Evolutionary conservation across 2,113 vertebrate species (phyloP).

Genomic region (Canis aureus): DNA sequence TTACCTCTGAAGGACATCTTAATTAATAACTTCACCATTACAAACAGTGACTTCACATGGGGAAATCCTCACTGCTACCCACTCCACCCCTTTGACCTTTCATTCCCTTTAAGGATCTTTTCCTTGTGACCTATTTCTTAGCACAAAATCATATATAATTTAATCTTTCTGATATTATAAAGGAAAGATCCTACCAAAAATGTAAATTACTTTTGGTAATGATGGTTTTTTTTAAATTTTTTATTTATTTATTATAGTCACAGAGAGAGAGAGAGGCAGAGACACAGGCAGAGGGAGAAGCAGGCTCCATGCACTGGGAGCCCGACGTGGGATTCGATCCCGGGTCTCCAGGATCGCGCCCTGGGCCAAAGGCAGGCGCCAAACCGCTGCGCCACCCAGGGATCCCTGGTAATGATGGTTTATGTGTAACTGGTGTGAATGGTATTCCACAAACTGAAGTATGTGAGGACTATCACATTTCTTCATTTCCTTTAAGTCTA

Average conservation of each 20-base stretch:
- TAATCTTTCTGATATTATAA: conserved; percentile 8
- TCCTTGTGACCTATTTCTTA: not conserved
- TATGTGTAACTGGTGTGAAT: not conserved
- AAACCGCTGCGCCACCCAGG: no score
- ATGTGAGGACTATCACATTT: not conserved
- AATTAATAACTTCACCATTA: not conserved
- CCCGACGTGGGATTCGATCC: no score
- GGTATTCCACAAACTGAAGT: not conserved
- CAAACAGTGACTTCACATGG: not conserved
- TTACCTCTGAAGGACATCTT: not conserved
- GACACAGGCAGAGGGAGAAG: no score
- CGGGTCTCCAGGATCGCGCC: no score
- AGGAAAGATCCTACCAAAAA: not conserved
- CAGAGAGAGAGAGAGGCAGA: no score
- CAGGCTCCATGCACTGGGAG: no score
- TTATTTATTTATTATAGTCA: no score
- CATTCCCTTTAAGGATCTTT: not conserved
- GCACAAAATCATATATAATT: not conserved
- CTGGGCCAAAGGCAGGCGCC: no score
- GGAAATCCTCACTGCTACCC: not conserved
- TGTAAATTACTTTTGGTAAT: not conserved
- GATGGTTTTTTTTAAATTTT: no score
- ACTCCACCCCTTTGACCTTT: not conserved
- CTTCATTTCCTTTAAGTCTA: conserved; percentile 7
- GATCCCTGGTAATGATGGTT: not conserved